phyloP scores from a whole-genome alignment of 2,888 invertebrate genomes.

The Pantelozetes paolii region DNA sequence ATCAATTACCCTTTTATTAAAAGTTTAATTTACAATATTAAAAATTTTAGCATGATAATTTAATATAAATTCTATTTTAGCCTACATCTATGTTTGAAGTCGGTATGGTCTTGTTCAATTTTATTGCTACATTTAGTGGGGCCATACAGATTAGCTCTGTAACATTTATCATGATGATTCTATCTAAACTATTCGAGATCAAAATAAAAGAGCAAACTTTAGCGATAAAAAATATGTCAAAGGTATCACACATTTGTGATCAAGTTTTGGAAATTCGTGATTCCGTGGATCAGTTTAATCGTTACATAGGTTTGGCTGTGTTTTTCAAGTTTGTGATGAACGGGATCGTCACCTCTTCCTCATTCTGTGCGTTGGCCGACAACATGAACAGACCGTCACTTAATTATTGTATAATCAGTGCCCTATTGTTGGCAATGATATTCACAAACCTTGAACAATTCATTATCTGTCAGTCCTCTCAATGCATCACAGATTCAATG shows the following conservation, averaged over 20 bases:
- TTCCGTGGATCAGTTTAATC: background rate
- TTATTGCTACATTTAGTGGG: background rate
- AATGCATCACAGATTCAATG: background rate
- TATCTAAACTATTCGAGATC: background rate
- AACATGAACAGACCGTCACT: background rate
- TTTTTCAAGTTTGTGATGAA: background rate
- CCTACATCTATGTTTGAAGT: background rate
- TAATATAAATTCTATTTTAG: background rate
- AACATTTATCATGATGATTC: background rate
- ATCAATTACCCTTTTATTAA: background rate
- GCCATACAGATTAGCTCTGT: background rate
- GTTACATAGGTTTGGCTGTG: background rate
- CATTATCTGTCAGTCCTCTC: background rate
- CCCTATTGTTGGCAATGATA: background rate
- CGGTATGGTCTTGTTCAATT: background rate
- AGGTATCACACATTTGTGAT: background rate
- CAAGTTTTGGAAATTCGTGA: background rate
- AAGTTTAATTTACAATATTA: too few species aligned
- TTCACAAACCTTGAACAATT: background rate
- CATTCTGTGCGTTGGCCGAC: slow-evolving; percentile 3
- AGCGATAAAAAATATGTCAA: background rate
- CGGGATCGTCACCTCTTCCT: background rate
- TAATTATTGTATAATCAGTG: background rate
- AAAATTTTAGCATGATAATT: too few species aligned
- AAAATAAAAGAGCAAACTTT: background rate